These are phyloP conservation scores for Pocota personata DNA, from an alignment of 2,888 invertebrate genomes.

Conservation along the genomic window DNA sequence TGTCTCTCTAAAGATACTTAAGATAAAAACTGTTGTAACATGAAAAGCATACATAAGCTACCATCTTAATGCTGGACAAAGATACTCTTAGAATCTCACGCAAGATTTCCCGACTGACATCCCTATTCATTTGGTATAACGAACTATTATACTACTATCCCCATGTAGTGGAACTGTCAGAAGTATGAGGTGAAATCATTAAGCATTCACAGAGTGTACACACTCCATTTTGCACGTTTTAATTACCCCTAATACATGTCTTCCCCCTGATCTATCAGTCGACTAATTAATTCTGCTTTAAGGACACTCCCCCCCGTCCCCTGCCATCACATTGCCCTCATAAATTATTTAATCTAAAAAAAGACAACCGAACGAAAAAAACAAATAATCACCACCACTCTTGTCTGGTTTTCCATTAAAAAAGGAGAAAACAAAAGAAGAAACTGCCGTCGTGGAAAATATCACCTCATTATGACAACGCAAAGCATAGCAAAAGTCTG, in stretches of 20 bases:
- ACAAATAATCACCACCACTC: conserved; percentile 43
- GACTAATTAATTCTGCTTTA: conserved; percentile 43
- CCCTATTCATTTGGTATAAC: not conserved
- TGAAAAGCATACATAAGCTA: not conserved
- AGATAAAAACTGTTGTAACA: not conserved
- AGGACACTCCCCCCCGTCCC: conserved; percentile 3
- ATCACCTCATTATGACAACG: conserved; percentile 51
- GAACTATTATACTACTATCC: not conserved
- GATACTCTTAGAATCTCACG: no score
- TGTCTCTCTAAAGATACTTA: not conserved
- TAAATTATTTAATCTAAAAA: conserved; percentile 39
- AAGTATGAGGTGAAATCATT: not conserved
- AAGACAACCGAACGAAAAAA: not conserved
- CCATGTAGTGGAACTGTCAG: not conserved
- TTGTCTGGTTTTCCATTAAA: conserved; percentile 38
- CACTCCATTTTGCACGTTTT: conserved; percentile 52
- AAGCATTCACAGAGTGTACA: not conserved
- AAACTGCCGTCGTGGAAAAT: conserved; percentile 40
- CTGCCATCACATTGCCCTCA: conserved; percentile 16
- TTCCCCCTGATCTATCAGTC: not conserved
- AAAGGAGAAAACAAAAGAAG: not conserved
- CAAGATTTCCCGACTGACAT: no score
- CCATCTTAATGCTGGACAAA: not conserved
- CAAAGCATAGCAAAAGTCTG: conserved; percentile 19
- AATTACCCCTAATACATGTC: conserved; percentile 44